phyloP scores from a whole-genome alignment of 2,797 vertebrate species.

The Coilia nasus region DNA sequence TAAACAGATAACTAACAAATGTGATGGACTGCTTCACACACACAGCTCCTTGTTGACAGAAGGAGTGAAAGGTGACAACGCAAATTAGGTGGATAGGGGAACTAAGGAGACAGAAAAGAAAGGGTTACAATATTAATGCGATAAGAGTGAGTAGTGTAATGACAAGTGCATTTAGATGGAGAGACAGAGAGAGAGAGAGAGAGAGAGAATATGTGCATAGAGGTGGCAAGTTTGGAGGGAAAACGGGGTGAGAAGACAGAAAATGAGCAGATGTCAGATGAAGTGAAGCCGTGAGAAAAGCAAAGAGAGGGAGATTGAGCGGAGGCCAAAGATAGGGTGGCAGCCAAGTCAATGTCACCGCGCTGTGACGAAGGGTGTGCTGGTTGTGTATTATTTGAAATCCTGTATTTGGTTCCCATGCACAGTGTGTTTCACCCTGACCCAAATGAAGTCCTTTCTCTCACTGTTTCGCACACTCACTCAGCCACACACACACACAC shows the following conservation, averaged over 20 bases:
- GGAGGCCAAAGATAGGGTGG: not conserved
- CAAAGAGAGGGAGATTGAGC: slow-evolving; percentile 15
- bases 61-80: not conserved
- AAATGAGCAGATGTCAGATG: slow-evolving; percentile 7
- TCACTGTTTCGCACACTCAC: slow-evolving; percentile 26
- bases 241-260: not conserved
- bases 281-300: slow-evolving; percentile 6
- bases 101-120: not conserved
- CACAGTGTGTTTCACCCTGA: slow-evolving; percentile 17
- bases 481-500: slow-evolving; percentile 22
- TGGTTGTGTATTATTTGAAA: slow-evolving; percentile 22
- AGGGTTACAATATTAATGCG: not conserved
- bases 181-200: not conserved
- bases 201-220: not conserved
- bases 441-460: slow-evolving; percentile 1
- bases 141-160: no score
- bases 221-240: not conserved
- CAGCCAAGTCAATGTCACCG: slow-evolving; percentile 5
- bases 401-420: slow-evolving; percentile 27
- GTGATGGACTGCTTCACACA: slow-evolving; percentile 1
- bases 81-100: not conserved
- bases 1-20: slow-evolving; percentile 21
- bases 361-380: not conserved
- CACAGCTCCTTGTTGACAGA: not conserved
- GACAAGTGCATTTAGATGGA: no score